These are phyloP conservation scores for Scolanthus callimorphus DNA, from an alignment of 92 coral and sea anemone genomes.

Conservation along the genomic window DNA sequence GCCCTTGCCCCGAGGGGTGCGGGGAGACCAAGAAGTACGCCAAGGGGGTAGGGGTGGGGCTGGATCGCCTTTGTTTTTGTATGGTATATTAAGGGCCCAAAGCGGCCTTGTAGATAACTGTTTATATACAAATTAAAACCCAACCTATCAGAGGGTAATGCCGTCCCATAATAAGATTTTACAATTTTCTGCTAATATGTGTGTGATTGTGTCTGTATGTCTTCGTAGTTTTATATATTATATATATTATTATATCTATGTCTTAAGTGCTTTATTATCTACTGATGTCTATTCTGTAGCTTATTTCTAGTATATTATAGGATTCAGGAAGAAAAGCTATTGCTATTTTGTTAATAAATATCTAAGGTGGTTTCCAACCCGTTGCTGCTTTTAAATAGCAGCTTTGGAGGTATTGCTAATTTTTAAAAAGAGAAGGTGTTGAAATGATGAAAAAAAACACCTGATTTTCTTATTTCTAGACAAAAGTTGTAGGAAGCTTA, in stretches of 20 bases:
- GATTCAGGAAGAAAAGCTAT: background rate
- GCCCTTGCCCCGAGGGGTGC: slow-evolving; percentile 13
- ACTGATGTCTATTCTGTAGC: slow-evolving; percentile 21
- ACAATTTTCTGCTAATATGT: slow-evolving; percentile 14
- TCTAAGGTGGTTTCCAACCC: no score
- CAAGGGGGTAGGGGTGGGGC: slow-evolving; percentile 10
- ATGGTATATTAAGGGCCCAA: slow-evolving; percentile 1
- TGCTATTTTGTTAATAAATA: slow-evolving; percentile 11
- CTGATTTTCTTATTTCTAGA: no score
- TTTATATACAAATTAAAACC: slow-evolving; percentile 22
- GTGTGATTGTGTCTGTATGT: slow-evolving; percentile 5
- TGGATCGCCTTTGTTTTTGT: background rate
- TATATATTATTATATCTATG: slow-evolving; percentile 22
- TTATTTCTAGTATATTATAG: slow-evolving; percentile 15
- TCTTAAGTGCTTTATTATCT: slow-evolving; percentile 23
- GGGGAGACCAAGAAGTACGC: slow-evolving; percentile 1
- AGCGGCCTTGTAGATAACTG: slow-evolving; percentile 29
- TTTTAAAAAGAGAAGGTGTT: no score
- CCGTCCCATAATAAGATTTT: slow-evolving; percentile 2
- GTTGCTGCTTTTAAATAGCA: no score
- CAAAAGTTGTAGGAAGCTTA: no score
- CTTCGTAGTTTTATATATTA: slow-evolving; percentile 39
- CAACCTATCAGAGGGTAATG: background rate
- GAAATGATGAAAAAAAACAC: no score
- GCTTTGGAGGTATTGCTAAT: no score